phyloP scores from a whole-genome alignment of 2,113 vertebrate genomes.

The Gyps fulvus region DNA sequence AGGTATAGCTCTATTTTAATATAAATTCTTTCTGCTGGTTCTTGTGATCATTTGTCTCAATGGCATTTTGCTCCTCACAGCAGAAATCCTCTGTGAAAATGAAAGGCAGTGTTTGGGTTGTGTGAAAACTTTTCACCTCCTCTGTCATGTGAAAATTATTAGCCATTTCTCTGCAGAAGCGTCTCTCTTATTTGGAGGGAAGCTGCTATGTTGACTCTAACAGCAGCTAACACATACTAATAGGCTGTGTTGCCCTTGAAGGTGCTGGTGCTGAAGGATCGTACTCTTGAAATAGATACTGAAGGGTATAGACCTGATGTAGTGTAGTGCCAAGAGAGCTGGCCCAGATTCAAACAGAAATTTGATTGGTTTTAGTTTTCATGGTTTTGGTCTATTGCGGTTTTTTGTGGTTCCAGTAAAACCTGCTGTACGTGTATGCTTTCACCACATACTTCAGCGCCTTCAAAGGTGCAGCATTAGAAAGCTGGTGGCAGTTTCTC shows the following conservation, averaged over 20 bases:
- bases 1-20: background rate
- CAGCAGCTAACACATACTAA: background rate
- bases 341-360: background rate
- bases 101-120: background rate
- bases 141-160: background rate
- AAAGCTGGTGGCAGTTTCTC: background rate
- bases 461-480: background rate
- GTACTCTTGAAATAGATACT: background rate
- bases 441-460: rapidly evolving
- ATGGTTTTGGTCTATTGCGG: background rate
- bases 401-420: background rate
- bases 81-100: background rate
- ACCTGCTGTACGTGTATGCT: rapidly evolving
- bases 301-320: background rate
- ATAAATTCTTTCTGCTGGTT: background rate
- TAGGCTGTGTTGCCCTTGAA: background rate
- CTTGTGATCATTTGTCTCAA: background rate
- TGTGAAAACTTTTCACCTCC: background rate
- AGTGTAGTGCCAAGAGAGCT: background rate
- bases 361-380: background rate
- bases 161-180: background rate
- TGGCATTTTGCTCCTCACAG: background rate
- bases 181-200: background rate
- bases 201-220: background rate
- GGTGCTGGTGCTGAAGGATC: background rate